These are phyloP conservation scores for Eristalis tenax DNA, from an alignment of 2,888 invertebrate genomes.

Conservation along the genomic window DNA sequence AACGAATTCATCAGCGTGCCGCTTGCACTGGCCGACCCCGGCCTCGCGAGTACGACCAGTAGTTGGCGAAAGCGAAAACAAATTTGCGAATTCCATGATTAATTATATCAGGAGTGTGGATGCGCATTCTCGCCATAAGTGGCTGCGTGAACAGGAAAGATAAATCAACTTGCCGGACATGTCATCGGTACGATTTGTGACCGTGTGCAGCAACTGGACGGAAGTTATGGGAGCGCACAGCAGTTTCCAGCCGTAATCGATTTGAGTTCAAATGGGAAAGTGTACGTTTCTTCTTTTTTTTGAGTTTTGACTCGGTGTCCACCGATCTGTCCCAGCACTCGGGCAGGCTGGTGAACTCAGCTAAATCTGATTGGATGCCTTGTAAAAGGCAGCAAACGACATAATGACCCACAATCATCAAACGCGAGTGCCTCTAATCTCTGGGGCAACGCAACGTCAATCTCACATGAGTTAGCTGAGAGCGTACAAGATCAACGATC, in stretches of 20 bases:
- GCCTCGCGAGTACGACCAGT: background rate
- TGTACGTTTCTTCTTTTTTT: too few species aligned
- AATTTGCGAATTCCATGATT: slow-evolving; percentile 1
- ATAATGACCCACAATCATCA: background rate
- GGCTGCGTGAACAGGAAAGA: slow-evolving; percentile 1
- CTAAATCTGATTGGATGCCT: too few species aligned
- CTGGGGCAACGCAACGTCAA: background rate
- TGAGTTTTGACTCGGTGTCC: too few species aligned
- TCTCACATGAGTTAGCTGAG: background rate
- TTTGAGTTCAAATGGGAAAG: too few species aligned
- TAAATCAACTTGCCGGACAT: background rate
- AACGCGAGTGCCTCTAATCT: background rate
- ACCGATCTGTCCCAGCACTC: too few species aligned
- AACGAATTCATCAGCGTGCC: background rate
- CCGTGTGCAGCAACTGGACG: background rate
- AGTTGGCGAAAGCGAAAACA: background rate
- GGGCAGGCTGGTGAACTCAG: too few species aligned
- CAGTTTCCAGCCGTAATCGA: too few species aligned
- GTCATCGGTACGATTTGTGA: background rate
- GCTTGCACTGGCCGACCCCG: too few species aligned
- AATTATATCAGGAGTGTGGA: background rate
- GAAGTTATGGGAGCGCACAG: background rate
- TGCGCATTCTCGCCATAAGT: background rate
- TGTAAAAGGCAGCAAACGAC: too few species aligned
- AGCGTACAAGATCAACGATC: background rate